Evolutionary conservation across 2,113 vertebrate species (phyloP), one percentile per base, ranked within the genome.

Genomic region (Brachypodius melanocephalos): DNA sequence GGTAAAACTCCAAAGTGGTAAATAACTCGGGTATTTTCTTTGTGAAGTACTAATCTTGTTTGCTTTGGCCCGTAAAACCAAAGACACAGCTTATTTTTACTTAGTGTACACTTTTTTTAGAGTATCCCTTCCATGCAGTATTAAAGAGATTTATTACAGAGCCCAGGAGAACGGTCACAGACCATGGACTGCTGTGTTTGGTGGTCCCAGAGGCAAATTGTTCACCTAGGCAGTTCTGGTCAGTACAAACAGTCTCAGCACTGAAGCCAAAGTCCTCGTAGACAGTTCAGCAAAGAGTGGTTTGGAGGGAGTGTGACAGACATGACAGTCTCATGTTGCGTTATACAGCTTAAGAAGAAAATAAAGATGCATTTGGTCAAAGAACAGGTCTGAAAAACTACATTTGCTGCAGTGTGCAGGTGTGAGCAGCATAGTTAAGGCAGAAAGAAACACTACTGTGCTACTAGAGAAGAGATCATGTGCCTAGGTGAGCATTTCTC

Each of bases 21-120:
- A 96, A 96, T 94, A 93, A 86, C 91, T 89, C 25, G 2, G 63
- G 90, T 95, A 69, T 81, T 91, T 96, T 96, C 52, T 86, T 95
- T 87, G 51, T 91, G 66, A 78, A 77, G 52, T 85, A 90, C 74
- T 87, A 88, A 93, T 90, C 68, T 86, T 95, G 75, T 86, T 93
- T 95, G 45, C 51, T 95, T 97, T 95, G 88, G 90, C 94, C 34
- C 63, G 14, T 85, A 54, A 85, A 91, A 34, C 40, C 43, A 15
- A 84, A 85, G 36, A 87, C 3, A 5, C 38, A 96, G 79, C 71
- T 95, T 86, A 51, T 90, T 96, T 93, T 90, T 85, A 77, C 82
- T 90, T 87, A 58, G 80, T 49, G 36, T 16, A 21, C 7, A 3
- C 54, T 68, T 94, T 77, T 42, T 87, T 83, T 90, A 59, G 72